Conservation (phyloP, 2,113 vertebrate species). For the Lophochroa leadbeateri region DNA sequence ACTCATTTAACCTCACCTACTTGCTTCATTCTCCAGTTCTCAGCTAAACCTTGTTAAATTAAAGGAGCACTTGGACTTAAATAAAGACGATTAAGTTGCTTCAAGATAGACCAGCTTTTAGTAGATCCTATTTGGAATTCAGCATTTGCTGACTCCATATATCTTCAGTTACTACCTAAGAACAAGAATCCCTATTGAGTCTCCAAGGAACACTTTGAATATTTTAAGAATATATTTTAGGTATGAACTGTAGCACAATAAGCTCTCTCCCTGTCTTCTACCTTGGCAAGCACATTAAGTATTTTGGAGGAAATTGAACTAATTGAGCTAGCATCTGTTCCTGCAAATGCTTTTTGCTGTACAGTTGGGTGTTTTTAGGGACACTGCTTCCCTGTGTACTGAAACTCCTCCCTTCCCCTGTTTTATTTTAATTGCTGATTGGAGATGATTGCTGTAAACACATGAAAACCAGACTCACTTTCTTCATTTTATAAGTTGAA, state of each 20-base stretch:
- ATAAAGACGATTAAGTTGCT: neutral
- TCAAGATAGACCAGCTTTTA: neutral
- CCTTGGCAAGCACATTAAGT: neutral
- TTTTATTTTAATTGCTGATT: neutral
- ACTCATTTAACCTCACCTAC: neutral
- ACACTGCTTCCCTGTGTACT: neutral
- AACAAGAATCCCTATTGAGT: neutral
- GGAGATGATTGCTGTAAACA: neutral
- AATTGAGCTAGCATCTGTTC: conserved; percentile 6
- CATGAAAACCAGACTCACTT: neutral
- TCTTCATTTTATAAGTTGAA: neutral
- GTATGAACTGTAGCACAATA: neutral
- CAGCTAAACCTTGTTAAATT: neutral
- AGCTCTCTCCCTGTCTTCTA: neutral
- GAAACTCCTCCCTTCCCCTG: neutral
- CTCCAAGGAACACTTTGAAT: neutral
- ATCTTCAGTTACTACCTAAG: neutral
- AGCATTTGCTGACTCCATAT: neutral
- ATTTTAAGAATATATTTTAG: neutral
- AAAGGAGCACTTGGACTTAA: neutral
- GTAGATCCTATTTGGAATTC: neutral
- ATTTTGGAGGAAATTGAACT: neutral
- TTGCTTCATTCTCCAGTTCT: neutral
- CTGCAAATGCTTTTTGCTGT: neutral
- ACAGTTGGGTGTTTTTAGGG: neutral